phyloP scores from a whole-genome alignment of 2,113 vertebrate genomes.

The Mastomys natalensis region DNA sequence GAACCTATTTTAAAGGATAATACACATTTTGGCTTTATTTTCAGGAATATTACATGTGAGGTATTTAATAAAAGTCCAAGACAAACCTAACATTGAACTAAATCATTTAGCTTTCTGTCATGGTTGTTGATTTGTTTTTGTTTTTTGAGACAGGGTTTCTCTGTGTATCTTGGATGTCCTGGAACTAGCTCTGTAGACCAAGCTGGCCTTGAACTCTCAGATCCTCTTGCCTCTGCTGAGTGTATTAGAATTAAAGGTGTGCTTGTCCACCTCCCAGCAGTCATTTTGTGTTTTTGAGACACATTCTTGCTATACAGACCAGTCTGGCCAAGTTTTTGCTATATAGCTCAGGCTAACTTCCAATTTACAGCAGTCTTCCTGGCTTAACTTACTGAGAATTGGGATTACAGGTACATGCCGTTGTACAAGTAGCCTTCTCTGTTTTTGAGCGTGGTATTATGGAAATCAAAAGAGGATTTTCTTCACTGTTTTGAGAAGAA shows the following conservation, averaged over 20 bases:
- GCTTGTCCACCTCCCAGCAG: neutral
- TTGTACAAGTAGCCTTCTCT: neutral
- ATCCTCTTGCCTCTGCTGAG: neutral
- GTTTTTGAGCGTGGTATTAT: slow-evolving; percentile 11
- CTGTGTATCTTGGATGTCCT: neutral
- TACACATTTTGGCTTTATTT: slow-evolving; percentile 41
- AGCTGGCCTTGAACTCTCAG: neutral
- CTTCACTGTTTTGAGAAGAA: neutral
- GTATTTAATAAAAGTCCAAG: slow-evolving; percentile 42
- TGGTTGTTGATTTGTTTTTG: neutral
- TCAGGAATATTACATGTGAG: neutral
- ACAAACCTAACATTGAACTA: slow-evolving; percentile 8
- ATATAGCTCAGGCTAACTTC: neutral
- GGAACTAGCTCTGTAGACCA: neutral
- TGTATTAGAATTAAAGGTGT: neutral
- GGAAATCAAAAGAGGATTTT: slow-evolving; percentile 37
- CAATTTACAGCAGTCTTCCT: neutral
- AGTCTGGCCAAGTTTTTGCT: neutral
- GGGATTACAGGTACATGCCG: neutral
- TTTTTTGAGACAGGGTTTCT: neutral
- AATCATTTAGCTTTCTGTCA: neutral
- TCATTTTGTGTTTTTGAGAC: neutral
- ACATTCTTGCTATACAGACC: neutral
- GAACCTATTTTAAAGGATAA: neutral
- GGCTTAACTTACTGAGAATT: too few species aligned